Evolutionary conservation across 2,113 vertebrate genomes (phyloP).

Genomic region (Cettia cetti): DNA sequence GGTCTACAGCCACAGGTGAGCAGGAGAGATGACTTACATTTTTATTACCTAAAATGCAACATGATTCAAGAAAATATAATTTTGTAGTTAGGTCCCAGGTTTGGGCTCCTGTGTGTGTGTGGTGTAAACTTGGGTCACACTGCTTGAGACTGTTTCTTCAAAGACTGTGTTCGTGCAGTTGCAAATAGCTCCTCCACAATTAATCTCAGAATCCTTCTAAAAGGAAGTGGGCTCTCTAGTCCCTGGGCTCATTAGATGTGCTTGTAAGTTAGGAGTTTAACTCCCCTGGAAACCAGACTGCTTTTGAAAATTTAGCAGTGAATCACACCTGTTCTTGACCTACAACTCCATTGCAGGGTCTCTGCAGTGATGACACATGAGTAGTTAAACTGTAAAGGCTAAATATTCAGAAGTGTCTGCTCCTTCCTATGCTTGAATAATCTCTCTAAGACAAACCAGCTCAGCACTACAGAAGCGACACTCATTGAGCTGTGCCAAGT

Average conservation of each 20-base stretch:
- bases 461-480: not conserved
- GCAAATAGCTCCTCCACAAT: not conserved
- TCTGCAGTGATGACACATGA: not conserved
- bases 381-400: not conserved
- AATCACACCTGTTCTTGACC: not conserved
- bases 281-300: not conserved
- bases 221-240: not conserved
- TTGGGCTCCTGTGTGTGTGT: not conserved
- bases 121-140: not conserved
- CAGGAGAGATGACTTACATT: not conserved
- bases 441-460: not conserved
- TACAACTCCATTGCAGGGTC: not conserved
- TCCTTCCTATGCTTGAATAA: not conserved
- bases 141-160: not conserved
- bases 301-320: not conserved
- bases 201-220: not conserved
- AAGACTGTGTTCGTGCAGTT: not conserved
- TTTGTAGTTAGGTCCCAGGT: not conserved
- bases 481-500: not conserved
- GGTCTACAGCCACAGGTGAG: conserved; percentile 86
- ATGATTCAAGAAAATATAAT: not conserved
- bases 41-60: not conserved
- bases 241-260: not conserved
- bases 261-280: not conserved
- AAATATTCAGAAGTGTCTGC: not conserved